Conservation (phyloP, 2,888 invertebrate species). For the Drosophila setosimentum region DNA sequence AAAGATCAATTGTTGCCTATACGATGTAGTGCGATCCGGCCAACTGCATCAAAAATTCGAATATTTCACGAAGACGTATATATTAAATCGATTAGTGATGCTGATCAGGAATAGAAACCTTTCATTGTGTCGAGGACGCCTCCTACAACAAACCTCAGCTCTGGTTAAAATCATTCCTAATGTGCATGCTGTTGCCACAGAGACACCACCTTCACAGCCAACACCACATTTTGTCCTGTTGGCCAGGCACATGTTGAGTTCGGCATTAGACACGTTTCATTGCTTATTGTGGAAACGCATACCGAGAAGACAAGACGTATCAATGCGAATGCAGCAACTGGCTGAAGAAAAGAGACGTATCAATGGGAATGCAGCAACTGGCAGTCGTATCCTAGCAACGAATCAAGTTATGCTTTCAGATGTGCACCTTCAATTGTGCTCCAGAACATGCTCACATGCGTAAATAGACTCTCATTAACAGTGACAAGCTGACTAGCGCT, state of each 20-base stretch:
- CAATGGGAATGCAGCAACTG: slow-evolving; percentile 27
- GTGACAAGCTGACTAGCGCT: too few relatives aligned
- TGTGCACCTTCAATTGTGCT: background rate
- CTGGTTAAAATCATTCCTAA: background rate
- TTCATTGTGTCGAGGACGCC: too few relatives aligned
- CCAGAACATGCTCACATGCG: background rate
- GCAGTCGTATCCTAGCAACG: slow-evolving; percentile 27
- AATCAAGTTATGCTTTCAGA: too few relatives aligned
- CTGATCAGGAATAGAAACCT: too few relatives aligned
- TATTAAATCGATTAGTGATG: too few relatives aligned
- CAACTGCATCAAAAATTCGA: too few relatives aligned
- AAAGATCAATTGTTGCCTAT: too few relatives aligned
- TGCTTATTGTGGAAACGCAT: slow-evolving; percentile 27
- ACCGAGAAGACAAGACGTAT: slow-evolving; percentile 7
- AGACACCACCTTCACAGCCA: background rate
- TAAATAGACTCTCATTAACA: too few relatives aligned
- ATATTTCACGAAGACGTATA: too few relatives aligned
- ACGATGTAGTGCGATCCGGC: too few relatives aligned
- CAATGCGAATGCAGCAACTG: slow-evolving; percentile 27
- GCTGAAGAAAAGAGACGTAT: slow-evolving; percentile 7
- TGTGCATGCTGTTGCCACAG: slow-evolving; percentile 5
- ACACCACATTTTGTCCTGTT: too few relatives aligned
- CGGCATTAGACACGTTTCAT: slow-evolving; percentile 38
- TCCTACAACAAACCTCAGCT: too few relatives aligned
- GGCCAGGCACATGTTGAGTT: slow-evolving; percentile 38